Base-by-base conservation (phyloP, 2,113 vertebrate genomes). In the Perca fluviatilis region DNA sequence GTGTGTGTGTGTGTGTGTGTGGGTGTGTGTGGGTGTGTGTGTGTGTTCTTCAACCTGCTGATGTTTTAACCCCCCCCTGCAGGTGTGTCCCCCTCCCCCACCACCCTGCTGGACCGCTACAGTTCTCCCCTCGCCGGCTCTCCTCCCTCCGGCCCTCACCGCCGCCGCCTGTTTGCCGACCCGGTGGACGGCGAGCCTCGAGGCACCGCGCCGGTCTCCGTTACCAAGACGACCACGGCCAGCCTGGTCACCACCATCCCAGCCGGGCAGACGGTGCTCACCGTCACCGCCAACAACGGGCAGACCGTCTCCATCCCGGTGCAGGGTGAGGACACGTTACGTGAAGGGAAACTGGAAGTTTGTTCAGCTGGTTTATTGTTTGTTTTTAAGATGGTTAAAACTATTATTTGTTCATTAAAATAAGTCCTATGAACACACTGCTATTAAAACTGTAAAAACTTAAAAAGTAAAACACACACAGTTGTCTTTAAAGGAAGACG, bases 261-360 rank as follows among this genome's bases (percentile, higher is more conserved):
- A 0, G 94, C 97, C 1, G 97, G 97, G 12, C 97, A 98, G 94
- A 98, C 97, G 0, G 91, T 98, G 86, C 96, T 98, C 18, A 97
- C 96, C 3, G 85, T 97, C 88, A 84, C 96, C 30, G 95, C 96
- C 43, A 65, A 94, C 75, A 88, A 80, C 0, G 96, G 95, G 57
- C 97, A 97, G 83, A 96, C 95, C 27, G 90, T 97, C 77, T 96
- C 95, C 68, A 93, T 98, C 62, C 96, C 97, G 6, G 87, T 97
- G 53, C 97, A 97, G 0, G 96, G 98, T 99, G 93, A 21, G 89
- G 36, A 33, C 6, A 7, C 6, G 36, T 40, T 2, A 40, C 3
- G 6, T 36, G 33, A 7, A 36, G 33, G 30, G 30, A 30, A 30
- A 30, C 4, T 30, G 30, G 30, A 30, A 30, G 30, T 5, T 30